Conservation (phyloP, 1,140 invertebrate genomes). For the Colletes latitarsis region DNA sequence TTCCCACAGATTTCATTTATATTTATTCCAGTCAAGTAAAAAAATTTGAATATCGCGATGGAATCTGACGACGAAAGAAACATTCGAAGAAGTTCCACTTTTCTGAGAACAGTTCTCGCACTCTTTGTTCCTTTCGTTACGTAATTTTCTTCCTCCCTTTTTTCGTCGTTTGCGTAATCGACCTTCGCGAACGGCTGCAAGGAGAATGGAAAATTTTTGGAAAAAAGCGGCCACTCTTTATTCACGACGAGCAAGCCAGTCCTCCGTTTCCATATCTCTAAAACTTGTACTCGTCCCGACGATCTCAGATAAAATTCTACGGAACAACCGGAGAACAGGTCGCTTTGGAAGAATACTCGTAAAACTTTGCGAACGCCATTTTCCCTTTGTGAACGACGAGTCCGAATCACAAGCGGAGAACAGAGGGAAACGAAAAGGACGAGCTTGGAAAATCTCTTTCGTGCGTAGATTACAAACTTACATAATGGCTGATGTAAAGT, state of each 20-base stretch:
- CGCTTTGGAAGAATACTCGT: neutral
- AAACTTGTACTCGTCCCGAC: neutral
- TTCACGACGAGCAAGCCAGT: neutral
- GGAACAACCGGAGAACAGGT: neutral
- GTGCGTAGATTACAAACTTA: too few relatives aligned
- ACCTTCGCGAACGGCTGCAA: neutral
- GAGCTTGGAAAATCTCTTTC: too few relatives aligned
- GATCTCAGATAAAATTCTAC: neutral
- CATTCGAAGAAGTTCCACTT: too few relatives aligned
- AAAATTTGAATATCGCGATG: too few relatives aligned
- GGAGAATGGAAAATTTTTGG: neutral
- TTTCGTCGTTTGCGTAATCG: neutral
- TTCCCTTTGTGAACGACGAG: neutral
- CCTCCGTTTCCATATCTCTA: neutral
- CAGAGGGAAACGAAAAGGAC: neutral
- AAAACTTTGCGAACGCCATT: neutral
- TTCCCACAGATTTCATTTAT: too few relatives aligned
- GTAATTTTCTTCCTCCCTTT: neutral
- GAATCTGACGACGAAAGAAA: too few relatives aligned
- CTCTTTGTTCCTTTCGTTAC: too few relatives aligned
- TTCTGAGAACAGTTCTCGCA: too few relatives aligned
- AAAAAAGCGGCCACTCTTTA: neutral
- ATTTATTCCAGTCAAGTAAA: too few relatives aligned
- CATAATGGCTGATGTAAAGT: too few relatives aligned
- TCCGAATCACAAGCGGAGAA: neutral